Base-by-base conservation (phyloP, 2,888 invertebrate species). In the Anorthoa munda region DNA sequence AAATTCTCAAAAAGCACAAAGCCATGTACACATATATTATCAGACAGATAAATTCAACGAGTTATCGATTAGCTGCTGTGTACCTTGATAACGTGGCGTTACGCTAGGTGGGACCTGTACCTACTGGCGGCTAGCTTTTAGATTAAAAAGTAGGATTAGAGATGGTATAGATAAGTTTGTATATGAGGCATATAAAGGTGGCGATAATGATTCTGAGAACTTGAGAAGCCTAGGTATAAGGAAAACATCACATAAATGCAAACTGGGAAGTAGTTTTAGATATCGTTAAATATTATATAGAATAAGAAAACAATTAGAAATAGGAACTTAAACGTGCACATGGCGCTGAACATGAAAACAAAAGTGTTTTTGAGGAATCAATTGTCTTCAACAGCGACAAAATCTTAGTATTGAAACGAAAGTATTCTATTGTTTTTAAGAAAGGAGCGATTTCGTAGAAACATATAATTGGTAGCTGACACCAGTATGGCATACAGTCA, bases 21-120 rank as follows among this genome's bases (percentile, higher is more conserved):
- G 45, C 26, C 59, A 65, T 69, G 46, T 50, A 50, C 26, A 0
- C 13, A 51, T 65, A 61, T 68, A 26, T 80, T 80, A 80, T 80
- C 80, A 48, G 58, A 0, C 17, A 67, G 81, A 81, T 81, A 82
- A 74, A 17, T 39, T 82, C 65, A 71, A 78, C 81, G 26, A 81
- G 65, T 71, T 81, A 81, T 81, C 78, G 81, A 81, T 81, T 68
- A 71, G 60, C 60, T 61, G 65, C 68, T 64, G 66, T 59, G 50
- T 79, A 56, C n/a, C 64, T 2, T 39, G 78, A 77, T 74, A 82
- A 66, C 55, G 9, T n/a, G 59, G 23, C 48, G 70, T 71, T 21
- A 73, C 81, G 82, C 65, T 68, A n/a, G 46, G 55, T 17, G n/a
- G 51, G n/a, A 39, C 15, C 23, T n/a, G n/a, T 67, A 45, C 51